These are phyloP conservation scores for Drosophila setifemur DNA, from an alignment of 1,140 invertebrate genomes.

Conservation along the genomic window DNA sequence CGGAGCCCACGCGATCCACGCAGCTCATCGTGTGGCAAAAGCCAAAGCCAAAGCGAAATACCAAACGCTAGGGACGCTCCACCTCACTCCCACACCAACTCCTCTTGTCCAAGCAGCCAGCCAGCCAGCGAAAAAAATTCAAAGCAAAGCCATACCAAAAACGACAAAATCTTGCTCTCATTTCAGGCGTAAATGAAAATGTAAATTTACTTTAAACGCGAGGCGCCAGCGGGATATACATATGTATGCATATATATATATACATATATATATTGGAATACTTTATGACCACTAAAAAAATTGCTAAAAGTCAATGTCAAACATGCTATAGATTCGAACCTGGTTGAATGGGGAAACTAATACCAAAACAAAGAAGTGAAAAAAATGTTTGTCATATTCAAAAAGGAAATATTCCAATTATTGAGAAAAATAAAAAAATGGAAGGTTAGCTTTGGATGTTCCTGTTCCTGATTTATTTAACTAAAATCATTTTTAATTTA, in stretches of 20 bases:
- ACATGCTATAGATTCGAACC: constrained; percentile 23
- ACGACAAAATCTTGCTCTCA: constrained; percentile 59
- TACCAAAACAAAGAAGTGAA: too few relatives aligned
- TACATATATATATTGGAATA: neutral
- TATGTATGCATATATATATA: neutral
- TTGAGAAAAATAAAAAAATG: too few relatives aligned
- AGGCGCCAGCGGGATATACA: constrained; percentile 21
- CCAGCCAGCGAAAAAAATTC: constrained; percentile 63
- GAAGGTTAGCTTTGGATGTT: too few relatives aligned
- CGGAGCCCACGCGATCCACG: constrained; percentile 28
- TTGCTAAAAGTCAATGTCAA: constrained; percentile 47
- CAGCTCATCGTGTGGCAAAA: constrained; percentile 40
- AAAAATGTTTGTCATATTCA: too few relatives aligned
- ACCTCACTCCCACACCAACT: constrained; percentile 1
- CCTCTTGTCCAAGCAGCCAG: constrained; percentile 3
- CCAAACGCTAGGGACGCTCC: constrained; percentile 26
- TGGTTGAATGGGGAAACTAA: too few relatives aligned
- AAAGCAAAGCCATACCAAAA: constrained; percentile 43
- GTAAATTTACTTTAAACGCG: constrained; percentile 67
- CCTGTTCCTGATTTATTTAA: too few relatives aligned
- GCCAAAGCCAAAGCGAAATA: constrained; percentile 26
- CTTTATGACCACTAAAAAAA: neutral
- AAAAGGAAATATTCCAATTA: too few relatives aligned
- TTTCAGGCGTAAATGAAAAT: constrained; percentile 76
- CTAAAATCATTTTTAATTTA: too few relatives aligned